These are phyloP conservation scores for Nemotelus nigrinus DNA, from an alignment of 2,888 invertebrate genomes.

Conservation along the genomic window DNA sequence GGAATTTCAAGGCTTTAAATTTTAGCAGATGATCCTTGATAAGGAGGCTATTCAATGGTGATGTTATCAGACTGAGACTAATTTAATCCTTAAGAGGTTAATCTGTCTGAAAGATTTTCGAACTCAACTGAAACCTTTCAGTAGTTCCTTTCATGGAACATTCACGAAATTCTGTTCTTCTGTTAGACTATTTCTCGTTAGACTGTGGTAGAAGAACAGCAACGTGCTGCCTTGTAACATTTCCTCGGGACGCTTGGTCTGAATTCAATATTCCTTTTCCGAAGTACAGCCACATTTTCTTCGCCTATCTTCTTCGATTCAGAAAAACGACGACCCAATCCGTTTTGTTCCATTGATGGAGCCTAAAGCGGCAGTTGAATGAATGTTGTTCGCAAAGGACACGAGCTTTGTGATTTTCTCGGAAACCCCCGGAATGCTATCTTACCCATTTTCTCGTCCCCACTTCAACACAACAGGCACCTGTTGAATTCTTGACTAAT, in stretches of 20 bases:
- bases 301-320: no score
- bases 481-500: slow-evolving; percentile 10
- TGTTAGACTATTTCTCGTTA: no score
- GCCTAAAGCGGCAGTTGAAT: neutral
- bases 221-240: no score
- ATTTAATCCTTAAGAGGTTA: no score
- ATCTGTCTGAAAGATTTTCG: no score
- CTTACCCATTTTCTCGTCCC: neutral
- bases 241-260: no score
- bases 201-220: no score
- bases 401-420: neutral
- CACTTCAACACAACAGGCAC: neutral
- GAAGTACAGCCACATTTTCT: neutral
- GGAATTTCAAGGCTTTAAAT: neutral
- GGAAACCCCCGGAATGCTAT: neutral
- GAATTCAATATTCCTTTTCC: neutral
- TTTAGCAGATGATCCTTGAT: neutral
- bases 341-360: neutral
- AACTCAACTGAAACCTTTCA: no score
- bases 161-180: no score
- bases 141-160: no score
- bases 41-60: neutral
- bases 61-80: neutral
- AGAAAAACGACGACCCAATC: neutral
- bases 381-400: neutral